Conservation (phyloP, 1,140 invertebrate genomes). For the Danaus plexippus region DNA sequence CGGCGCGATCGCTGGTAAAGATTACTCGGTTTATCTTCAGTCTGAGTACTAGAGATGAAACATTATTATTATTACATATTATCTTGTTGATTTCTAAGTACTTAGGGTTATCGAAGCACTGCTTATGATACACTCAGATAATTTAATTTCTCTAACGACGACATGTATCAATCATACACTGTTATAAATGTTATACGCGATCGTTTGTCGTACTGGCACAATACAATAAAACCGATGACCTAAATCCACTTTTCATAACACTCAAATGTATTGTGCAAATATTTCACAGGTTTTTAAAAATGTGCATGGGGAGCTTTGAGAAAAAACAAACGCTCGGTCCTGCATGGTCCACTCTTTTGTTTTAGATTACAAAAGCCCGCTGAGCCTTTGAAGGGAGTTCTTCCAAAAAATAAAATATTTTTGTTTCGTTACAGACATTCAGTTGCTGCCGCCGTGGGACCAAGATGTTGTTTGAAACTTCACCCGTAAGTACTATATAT, state of each 20-base stretch:
- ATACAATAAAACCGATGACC: conserved; percentile 12
- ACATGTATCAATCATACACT: too few species aligned
- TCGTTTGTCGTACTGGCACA: too few species aligned
- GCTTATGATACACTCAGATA: too few species aligned
- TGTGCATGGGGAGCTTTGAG: conserved; percentile 26
- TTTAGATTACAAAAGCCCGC: conserved; percentile 24
- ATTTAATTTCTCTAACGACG: too few species aligned
- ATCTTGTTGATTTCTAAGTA: too few species aligned
- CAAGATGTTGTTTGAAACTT: conserved; percentile 40
- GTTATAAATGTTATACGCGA: too few species aligned
- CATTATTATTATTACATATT: too few species aligned
- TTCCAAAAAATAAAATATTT: conserved; percentile 21
- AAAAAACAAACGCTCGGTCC: conserved; percentile 22
- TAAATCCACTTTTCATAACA: conserved; percentile 17
- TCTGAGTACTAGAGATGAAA: too few species aligned
- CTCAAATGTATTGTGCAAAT: conserved; percentile 13
- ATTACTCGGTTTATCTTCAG: too few species aligned
- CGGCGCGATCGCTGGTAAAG: too few species aligned
- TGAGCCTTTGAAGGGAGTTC: conserved; percentile 21
- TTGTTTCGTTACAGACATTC: conserved; percentile 53
- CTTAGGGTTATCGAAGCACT: too few species aligned
- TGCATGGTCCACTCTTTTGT: conserved; percentile 24
- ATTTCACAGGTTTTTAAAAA: conserved; percentile 14
- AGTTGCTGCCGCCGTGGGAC: conserved; percentile 34
- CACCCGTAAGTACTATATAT: conserved; percentile 47